phyloP scores from a whole-genome alignment of 2,888 invertebrate species.

The Crocallis elinguaria region DNA sequence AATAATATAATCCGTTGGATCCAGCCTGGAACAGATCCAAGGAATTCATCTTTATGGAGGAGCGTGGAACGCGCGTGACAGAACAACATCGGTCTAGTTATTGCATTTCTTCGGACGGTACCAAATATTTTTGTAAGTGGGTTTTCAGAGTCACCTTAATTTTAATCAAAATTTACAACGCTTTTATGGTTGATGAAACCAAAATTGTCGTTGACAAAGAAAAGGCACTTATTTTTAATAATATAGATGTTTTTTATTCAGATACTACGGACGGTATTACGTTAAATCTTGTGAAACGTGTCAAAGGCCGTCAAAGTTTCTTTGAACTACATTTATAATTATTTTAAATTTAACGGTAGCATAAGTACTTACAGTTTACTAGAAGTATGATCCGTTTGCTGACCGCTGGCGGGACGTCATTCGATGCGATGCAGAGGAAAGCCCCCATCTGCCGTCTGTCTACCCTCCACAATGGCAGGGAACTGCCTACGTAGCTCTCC shows the following conservation, averaged over 20 bases:
- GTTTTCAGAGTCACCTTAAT: conserved; percentile 2
- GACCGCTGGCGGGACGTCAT: conserved; percentile 96
- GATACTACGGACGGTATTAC: too few species aligned
- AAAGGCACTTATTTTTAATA: too few species aligned
- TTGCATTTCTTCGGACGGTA: conserved; percentile 32
- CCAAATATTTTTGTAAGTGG: conserved; percentile 33
- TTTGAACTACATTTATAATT: too few species aligned
- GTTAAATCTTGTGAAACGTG: too few species aligned
- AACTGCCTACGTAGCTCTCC: conserved; percentile 89
- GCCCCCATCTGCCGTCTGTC: conserved; percentile 96
- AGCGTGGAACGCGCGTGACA: conserved; percentile 47
- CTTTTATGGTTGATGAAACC: too few species aligned
- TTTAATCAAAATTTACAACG: too few species aligned
- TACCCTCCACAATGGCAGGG: conserved; percentile 87
- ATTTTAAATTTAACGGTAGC: too few species aligned
- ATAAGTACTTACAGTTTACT: conserved; percentile 93
- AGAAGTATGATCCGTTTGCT: conserved; percentile 94
- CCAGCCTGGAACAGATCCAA: conserved; percentile 52
- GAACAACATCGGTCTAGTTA: conserved; percentile 38
- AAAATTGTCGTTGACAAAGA: too few species aligned
- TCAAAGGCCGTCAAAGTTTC: too few species aligned
- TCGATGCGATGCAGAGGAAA: conserved; percentile 96
- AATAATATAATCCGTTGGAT: conserved; percentile 54
- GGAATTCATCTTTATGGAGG: conserved; percentile 48
- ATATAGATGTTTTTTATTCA: too few species aligned